Base-by-base conservation (phyloP, 2,113 vertebrate species). In the Toxotes jaculatrix region DNA sequence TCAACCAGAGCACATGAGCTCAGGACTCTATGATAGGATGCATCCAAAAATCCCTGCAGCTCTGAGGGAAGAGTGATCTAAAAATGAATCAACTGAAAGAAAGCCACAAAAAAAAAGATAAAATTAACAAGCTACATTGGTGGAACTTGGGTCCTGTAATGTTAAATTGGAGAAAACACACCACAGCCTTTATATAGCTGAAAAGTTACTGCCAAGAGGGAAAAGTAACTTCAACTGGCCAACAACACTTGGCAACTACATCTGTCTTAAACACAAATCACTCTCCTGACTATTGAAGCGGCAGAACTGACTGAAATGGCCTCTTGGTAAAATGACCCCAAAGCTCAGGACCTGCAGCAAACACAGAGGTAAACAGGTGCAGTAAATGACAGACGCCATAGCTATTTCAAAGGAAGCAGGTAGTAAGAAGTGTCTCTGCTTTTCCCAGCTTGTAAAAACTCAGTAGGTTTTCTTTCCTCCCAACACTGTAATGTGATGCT, bases 1-100 rank as follows among this genome's bases (percentile, higher is more conserved):
- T 74, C 56, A 68, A 62, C 47, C 67, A 17, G 47, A 6, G 38
- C 31, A 73, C 67, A 68, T 43, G 16, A 34, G 7, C 68, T 34
- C 47, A 56, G 32, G 27, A 51, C 34, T 27, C 19, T 1, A 11
- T 40, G 14, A 57, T 21, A 40, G 63, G 57, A 61, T 62, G 55
- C 45, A 23, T 77, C 61, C 32, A 14, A 36, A 12, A 78, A 55
- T 83, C 45, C 61, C 45, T 43, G 19, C 31, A 73, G 53, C 60
- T 53, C 34, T 19, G 56, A 67, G 45, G n/a, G 51, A n/a, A 49
- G 59, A 59, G 4, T 62, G 75, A 43, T 45, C 67, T 43, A 47
- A 61, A 36, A 62, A 65, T 77, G 34, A 82, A 67, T 55, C 27
- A 36, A 51, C 5, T 42, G 19, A 61, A 66, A 77, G 1, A 70